Conservation (phyloP, 2,888 invertebrate species). For the Nemoura dubitans region DNA sequence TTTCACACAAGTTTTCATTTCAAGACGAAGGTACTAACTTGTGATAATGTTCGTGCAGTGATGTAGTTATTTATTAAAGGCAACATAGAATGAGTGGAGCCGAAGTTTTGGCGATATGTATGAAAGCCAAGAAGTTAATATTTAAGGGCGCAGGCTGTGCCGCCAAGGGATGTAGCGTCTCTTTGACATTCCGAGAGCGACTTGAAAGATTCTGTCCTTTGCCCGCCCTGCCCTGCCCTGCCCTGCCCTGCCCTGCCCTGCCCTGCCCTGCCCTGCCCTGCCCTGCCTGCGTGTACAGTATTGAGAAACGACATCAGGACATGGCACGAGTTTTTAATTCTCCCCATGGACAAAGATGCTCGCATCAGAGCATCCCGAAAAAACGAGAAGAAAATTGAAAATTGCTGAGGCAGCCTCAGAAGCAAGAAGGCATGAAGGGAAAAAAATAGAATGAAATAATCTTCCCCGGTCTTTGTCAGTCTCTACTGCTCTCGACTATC, state of each 20-base stretch:
- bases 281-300: conserved; percentile 39
- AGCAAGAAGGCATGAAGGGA: conserved; percentile 44
- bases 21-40: too few species aligned
- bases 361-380: conserved; percentile 23
- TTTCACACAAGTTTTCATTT: too few species aligned
- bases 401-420: conserved; percentile 50
- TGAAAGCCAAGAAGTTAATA: background rate
- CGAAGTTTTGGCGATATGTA: background rate
- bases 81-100: too few species aligned
- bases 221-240: too few species aligned
- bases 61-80: too few species aligned
- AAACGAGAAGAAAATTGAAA: conserved; percentile 49
- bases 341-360: conserved; percentile 50
- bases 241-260: too few species aligned
- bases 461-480: conserved; percentile 37
- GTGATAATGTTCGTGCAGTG: too few species aligned
- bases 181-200: conserved; percentile 46
- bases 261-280: too few species aligned
- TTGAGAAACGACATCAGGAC: conserved; percentile 49
- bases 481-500: conserved; percentile 41
- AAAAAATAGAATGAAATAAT: conserved; percentile 47
- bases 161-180: conserved; percentile 28
- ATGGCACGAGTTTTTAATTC: conserved; percentile 52
- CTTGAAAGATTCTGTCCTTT: conserved; percentile 13
- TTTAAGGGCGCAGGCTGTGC: background rate